These are phyloP conservation scores for Dermatophagoides farinae DNA, from an alignment of 1,140 invertebrate genomes.

Conservation along the genomic window DNA sequence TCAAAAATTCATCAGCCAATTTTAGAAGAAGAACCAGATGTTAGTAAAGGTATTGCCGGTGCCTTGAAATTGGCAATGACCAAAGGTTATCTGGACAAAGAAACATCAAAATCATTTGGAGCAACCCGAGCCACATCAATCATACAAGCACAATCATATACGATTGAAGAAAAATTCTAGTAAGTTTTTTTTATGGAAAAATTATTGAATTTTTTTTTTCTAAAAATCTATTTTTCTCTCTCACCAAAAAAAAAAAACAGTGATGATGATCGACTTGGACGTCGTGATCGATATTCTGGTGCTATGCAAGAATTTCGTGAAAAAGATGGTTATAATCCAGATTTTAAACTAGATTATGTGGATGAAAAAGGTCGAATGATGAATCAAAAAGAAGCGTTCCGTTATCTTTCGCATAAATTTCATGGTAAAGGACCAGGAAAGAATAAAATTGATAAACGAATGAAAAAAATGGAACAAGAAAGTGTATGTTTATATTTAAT, in stretches of 20 bases:
- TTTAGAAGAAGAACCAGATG: slow-evolving; percentile 58
- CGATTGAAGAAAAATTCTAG: slow-evolving; percentile 73
- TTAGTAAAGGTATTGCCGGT: slow-evolving; percentile 73
- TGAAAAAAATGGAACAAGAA: slow-evolving; percentile 85
- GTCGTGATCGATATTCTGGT: slow-evolving; percentile 57
- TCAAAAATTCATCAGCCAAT: slow-evolving; percentile 5
- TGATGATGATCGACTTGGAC: slow-evolving; percentile 46
- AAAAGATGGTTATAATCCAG: slow-evolving; percentile 76
- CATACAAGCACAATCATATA: slow-evolving; percentile 75
- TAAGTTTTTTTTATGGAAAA: slow-evolving; percentile 13
- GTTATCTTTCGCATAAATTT: slow-evolving; percentile 62
- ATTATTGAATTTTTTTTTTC: slow-evolving; percentile 12
- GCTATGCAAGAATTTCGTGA: slow-evolving; percentile 83
- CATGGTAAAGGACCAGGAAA: slow-evolving; percentile 98
- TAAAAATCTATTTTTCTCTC: too few species aligned
- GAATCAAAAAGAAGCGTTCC: slow-evolving; percentile 86
- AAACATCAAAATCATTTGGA: slow-evolving; percentile 39
- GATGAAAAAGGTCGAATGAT: slow-evolving; percentile 80
- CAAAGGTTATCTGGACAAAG: slow-evolving; percentile 77
- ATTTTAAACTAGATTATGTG: slow-evolving; percentile 90
- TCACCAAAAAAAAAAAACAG: too few species aligned
- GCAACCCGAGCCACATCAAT: slow-evolving; percentile 48
- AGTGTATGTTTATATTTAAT: slow-evolving; percentile 46
- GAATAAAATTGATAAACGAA: slow-evolving; percentile 90
- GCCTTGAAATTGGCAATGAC: slow-evolving; percentile 77